Evolutionary conservation across 2,113 vertebrate species (phyloP), one percentile per base, ranked within the genome.

Genomic region (human (Homo sapiens)): DNA sequence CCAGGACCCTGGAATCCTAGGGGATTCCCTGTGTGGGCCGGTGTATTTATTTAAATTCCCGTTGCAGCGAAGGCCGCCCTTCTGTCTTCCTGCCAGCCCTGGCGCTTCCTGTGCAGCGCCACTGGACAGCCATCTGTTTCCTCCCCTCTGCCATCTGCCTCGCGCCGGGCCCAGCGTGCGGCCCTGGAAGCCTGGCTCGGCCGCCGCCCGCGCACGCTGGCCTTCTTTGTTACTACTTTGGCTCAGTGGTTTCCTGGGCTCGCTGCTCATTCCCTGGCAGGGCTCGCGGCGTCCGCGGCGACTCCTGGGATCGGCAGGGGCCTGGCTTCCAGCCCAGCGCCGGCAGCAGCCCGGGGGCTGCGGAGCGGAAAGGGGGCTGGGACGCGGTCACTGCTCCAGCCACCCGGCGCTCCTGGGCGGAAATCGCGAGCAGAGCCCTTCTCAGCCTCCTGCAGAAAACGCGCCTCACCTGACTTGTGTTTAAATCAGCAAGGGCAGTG

Each of bases 51-150:
- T 66, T 40, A 59, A 40, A 88, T 57, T n/a, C 45, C 9, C 35
- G 27, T 18, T 55, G 40, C 16, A 25, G 52, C n/a, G 13, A 59
- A n/a, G 45, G 30, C 35, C 18, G 55, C 20, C 32, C 27, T 57
- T 30, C 72, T 75, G n/a, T 27, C 68, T 59, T 85, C 68, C 89
- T 73, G 82, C 89, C 76, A 2, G 76, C 43, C 73, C 38, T 12
- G 76, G 72, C 9, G 14, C 88, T 96, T 97, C 92, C 97, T 90
- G 78, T 79, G 22, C 48, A 23, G 83, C 35, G 83, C 38, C 52
- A 0, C 83, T 73, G 83, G 83, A 35, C 27, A 3, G 12, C 48
- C 97, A 90, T 96, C 97, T 98, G 97, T 93, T 98, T 97, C 96
- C 96, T 93, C 43, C 50, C 55, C 73, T 27, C 75, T 86, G 97